Evolutionary conservation across 1,140 invertebrate species (phyloP).

Genomic region (Listronotus bonariensis): DNA sequence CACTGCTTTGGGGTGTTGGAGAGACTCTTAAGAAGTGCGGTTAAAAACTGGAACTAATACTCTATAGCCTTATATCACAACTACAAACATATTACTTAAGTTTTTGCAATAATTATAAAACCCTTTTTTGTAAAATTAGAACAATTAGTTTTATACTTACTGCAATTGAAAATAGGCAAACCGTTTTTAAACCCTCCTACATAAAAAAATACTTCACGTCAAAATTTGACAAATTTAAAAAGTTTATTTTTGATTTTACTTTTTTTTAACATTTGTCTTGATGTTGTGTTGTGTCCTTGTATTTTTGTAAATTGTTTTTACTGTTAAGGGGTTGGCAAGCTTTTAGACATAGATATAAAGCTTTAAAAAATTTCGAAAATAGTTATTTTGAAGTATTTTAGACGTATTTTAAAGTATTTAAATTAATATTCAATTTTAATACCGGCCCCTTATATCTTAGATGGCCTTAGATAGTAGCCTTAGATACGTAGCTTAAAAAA

Average conservation of each 20-base stretch:
- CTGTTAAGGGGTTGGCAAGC: conserved; percentile 57
- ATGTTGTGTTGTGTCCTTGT: conserved; percentile 51
- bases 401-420: background rate
- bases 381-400: background rate
- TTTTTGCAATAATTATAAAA: no score
- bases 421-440: background rate
- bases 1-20: no score
- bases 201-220: background rate
- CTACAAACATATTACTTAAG: no score
- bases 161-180: background rate
- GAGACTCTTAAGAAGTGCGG: no score
- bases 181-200: background rate
- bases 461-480: conserved; percentile 35
- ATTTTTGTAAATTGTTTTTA: conserved; percentile 46
- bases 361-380: background rate
- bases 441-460: conserved; percentile 23
- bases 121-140: no score
- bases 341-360: conserved; percentile 35
- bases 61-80: no score
- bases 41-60: no score
- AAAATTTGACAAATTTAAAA: conserved; percentile 2
- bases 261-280: conserved; percentile 31
- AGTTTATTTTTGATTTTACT: conserved; percentile 5
- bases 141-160: no score
- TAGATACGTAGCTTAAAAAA: conserved; percentile 25